Conservation (phyloP, 2,888 invertebrate genomes). For the Parnassius orleans region DNA sequence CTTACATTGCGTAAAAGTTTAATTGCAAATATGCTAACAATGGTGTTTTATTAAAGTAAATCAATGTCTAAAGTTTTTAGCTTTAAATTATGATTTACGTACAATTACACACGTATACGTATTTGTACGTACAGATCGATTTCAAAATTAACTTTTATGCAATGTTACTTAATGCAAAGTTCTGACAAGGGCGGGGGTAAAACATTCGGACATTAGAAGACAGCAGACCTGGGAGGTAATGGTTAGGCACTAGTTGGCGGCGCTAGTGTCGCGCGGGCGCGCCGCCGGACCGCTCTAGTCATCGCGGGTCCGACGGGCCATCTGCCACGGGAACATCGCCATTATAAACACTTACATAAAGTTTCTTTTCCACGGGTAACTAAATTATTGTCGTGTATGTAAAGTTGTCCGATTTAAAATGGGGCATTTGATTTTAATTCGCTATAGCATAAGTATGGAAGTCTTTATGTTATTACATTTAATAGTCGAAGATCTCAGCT, state of each 20-base stretch:
- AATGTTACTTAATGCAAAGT: conserved; percentile 9
- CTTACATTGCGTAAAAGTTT: conserved; percentile 11
- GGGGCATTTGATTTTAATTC: not conserved
- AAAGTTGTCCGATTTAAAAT: not conserved
- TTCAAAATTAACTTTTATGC: conserved; percentile 8
- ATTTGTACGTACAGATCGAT: too few relatives aligned
- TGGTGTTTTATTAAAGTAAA: not conserved
- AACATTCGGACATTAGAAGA: conserved; percentile 51
- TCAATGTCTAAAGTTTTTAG: too few relatives aligned
- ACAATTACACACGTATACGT: not conserved
- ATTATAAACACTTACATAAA: conserved; percentile 24
- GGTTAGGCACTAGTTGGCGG: conserved; percentile 59
- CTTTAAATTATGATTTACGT: not conserved
- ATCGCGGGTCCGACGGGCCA: conserved; percentile 76
- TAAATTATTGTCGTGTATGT: not conserved
- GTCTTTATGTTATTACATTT: conserved; percentile 7
- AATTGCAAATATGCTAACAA: not conserved
- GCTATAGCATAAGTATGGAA: not conserved
- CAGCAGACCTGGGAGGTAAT: conserved; percentile 67
- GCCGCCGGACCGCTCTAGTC: conserved; percentile 78
- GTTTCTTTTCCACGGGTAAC: conserved; percentile 3
- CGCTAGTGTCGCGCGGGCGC: conserved; percentile 67
- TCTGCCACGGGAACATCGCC: conserved; percentile 47
- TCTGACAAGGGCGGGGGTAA: conserved; percentile 28
- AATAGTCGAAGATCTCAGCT: conserved; percentile 2